Conservation (phyloP, 2,797 vertebrate species). For the Gastrophryne carolinensis region DNA sequence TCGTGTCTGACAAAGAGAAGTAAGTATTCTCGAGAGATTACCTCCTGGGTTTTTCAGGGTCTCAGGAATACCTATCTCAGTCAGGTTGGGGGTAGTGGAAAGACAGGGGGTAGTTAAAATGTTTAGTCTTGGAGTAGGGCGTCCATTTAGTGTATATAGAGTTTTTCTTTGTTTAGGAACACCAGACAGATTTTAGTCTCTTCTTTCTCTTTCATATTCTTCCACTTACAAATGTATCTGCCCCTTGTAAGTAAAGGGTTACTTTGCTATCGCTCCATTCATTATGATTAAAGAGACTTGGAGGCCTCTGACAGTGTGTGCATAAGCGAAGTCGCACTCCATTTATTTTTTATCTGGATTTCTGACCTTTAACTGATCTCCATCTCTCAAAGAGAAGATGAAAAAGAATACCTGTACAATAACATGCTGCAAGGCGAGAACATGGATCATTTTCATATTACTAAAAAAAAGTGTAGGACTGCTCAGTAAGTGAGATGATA, state of each 20-base stretch:
- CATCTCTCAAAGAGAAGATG: slow-evolving; percentile 26
- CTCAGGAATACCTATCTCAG: no score
- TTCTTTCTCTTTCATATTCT: neutral
- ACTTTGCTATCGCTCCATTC: slow-evolving; percentile 6
- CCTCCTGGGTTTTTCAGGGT: no score
- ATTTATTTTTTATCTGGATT: slow-evolving; percentile 43
- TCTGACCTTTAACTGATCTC: slow-evolving; percentile 48
- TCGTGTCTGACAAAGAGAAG: no score
- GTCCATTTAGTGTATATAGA: no score
- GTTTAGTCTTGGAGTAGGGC: no score
- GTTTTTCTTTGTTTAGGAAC: no score
- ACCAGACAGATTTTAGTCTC: no score
- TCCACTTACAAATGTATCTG: neutral
- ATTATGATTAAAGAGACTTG: slow-evolving; percentile 34
- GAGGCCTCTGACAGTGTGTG: slow-evolving; percentile 34
- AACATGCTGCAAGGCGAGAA: slow-evolving; percentile 1
- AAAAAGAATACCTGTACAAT: slow-evolving; percentile 27
- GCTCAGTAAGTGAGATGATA: neutral
- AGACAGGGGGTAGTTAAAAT: no score
- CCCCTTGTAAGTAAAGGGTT: slow-evolving; percentile 1
- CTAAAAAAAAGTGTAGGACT: slow-evolving; percentile 1
- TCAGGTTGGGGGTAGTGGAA: no score
- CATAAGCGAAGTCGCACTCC: slow-evolving; percentile 27
- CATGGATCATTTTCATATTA: slow-evolving; percentile 6
- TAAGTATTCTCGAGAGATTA: no score